phyloP scores from a whole-genome alignment of 2,797 vertebrate species.

The Sebastes miniatus region DNA sequence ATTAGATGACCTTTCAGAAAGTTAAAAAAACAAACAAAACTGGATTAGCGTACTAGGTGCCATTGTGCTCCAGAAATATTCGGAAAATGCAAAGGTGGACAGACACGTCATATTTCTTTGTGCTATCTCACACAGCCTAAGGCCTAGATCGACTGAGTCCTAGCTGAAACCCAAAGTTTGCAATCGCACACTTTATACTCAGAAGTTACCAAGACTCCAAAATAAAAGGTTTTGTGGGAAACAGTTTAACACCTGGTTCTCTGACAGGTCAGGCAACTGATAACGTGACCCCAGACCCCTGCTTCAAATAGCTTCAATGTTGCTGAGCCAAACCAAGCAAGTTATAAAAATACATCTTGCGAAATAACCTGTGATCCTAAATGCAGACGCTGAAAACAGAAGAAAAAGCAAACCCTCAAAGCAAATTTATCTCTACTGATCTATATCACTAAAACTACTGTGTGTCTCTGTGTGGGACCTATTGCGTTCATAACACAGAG shows the following conservation, averaged over 20 bases:
- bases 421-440: background rate
- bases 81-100: background rate
- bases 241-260: slow-evolving; percentile 52
- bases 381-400: slow-evolving; percentile 10
- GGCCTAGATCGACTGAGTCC: background rate
- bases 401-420: slow-evolving; percentile 3
- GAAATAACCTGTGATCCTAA: slow-evolving; percentile 47
- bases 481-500: background rate
- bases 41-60: background rate
- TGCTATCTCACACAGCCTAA: background rate
- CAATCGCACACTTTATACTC: background rate
- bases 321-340: slow-evolving; percentile 44
- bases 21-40: background rate
- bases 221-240: slow-evolving; percentile 51
- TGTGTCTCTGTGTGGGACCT: background rate
- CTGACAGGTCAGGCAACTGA: slow-evolving; percentile 57
- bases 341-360: slow-evolving; percentile 62
- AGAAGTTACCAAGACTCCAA: slow-evolving; percentile 20
- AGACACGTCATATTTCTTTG: background rate
- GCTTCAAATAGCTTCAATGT: slow-evolving; percentile 69
- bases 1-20: background rate
- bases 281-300: slow-evolving; percentile 58
- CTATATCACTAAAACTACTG: background rate
- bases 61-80: background rate
- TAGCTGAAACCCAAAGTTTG: background rate